A percentile compares a stretch with the other conserved stretches of the same genome.
These are phyloP conservation scores for Macropodus opercularis DNA, from an alignment of 2,797 vertebrate species.

Conservation along the genomic window DNA sequence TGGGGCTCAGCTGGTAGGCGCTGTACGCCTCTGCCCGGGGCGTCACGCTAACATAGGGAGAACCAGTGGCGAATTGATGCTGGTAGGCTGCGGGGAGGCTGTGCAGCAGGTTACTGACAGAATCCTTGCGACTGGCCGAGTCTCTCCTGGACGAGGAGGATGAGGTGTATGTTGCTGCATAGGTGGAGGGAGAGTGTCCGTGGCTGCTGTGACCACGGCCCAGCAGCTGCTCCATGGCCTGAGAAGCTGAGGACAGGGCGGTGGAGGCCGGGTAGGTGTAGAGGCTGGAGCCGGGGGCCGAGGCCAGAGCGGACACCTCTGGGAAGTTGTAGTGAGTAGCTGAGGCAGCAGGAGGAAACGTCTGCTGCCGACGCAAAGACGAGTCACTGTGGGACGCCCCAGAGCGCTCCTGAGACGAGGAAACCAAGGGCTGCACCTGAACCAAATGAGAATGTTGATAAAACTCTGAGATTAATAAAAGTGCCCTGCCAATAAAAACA, in stretches of 20 bases:
- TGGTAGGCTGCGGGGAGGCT: conserved; percentile 90
- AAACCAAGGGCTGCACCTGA: conserved; percentile 88
- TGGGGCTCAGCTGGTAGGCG: conserved; percentile 95
- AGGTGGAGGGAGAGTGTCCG: conserved; percentile 79
- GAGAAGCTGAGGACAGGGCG: conserved; percentile 89
- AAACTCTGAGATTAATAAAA: too few relatives aligned
- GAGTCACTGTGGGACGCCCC: conserved; percentile 69
- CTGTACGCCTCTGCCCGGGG: conserved; percentile 86
- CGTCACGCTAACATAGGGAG: conserved; percentile 86
- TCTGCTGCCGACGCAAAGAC: conserved; percentile 87
- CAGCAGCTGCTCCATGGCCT: conserved; percentile 90
- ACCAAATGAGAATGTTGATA: background rate
- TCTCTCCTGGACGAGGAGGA: conserved; percentile 80
- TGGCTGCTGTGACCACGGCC: conserved; percentile 67
- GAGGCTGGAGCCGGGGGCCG: conserved; percentile 78
- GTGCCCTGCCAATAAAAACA: too few relatives aligned
- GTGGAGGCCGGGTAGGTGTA: conserved; percentile 91
- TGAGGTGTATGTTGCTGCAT: conserved; percentile 83
- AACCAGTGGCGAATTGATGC: conserved; percentile 87
- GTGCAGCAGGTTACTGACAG: conserved; percentile 86
- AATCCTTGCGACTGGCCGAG: conserved; percentile 89
- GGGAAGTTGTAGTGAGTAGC: conserved; percentile 92
- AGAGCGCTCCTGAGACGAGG: conserved; percentile 89
- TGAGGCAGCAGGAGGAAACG: conserved; percentile 82
- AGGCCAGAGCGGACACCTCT: conserved; percentile 87